Percentiles rank a stretch among this genome's conserved stretches.
These are phyloP conservation scores for Drosophila siamana DNA, from an alignment of 2,888 invertebrate species.

Conservation along the genomic window DNA sequence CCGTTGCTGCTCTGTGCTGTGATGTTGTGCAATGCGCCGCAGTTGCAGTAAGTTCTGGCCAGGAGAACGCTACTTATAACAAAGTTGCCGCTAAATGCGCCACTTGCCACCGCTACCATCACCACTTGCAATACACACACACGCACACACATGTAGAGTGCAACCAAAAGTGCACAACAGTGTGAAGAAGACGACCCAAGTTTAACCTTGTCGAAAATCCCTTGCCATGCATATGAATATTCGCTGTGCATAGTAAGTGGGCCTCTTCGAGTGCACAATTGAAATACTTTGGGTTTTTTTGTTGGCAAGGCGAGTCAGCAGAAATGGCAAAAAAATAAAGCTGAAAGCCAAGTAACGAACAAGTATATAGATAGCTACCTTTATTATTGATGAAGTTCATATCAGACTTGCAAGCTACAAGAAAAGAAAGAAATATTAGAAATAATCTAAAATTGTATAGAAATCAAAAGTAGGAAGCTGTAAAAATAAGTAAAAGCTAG, in stretches of 20 bases:
- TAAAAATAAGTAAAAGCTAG: no score
- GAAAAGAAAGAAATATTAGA: neutral
- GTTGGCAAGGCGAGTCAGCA: conserved; percentile 32
- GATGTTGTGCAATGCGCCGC: conserved; percentile 26
- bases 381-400: neutral
- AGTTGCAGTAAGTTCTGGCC: conserved; percentile 4
- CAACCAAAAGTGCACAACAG: conserved; percentile 46
- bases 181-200: conserved; percentile 3
- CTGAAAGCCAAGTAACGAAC: neutral
- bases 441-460: neutral
- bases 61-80: conserved; percentile 42
- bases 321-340: conserved; percentile 13
- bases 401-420: neutral
- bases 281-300: conserved; percentile 11
- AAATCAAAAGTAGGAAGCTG: neutral
- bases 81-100: conserved; percentile 67
- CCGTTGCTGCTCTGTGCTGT: neutral
- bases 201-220: conserved; percentile 38
- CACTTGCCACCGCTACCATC: conserved; percentile 49
- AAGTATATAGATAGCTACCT: neutral
- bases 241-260: conserved; percentile 9
- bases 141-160: neutral
- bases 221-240: conserved; percentile 14
- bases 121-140: neutral
- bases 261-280: conserved; percentile 20